Conservation (phyloP, 2,888 invertebrate genomes). For the Caenorhabditis doughertyi region DNA sequence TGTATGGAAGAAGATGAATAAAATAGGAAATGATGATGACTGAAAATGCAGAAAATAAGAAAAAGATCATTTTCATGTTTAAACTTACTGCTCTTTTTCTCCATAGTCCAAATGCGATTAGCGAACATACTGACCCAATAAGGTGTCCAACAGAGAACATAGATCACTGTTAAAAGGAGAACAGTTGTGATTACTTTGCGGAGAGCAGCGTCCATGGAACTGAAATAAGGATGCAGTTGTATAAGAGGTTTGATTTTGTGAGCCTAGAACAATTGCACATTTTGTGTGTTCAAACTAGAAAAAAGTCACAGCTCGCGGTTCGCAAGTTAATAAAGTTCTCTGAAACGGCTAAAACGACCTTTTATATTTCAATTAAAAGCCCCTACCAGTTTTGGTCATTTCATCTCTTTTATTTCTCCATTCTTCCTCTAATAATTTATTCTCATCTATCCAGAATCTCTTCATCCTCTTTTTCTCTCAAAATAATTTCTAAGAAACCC, state of each 20-base stretch:
- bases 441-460: background rate
- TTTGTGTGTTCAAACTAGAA: too few relatives aligned
- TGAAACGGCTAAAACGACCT: too few relatives aligned
- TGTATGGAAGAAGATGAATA: conserved; percentile 81
- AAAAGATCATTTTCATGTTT: background rate
- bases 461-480: conserved; percentile 23
- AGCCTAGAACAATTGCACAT: too few relatives aligned
- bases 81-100: conserved; percentile 70
- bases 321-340: too few relatives aligned
- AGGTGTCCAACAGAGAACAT: conserved; percentile 82
- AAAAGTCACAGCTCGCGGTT: too few relatives aligned
- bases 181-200: conserved; percentile 81
- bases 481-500: conserved; percentile 24
- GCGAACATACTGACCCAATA: conserved; percentile 79
- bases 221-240: too few relatives aligned
- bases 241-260: too few relatives aligned
- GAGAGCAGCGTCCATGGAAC: conserved; percentile 79
- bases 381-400: background rate
- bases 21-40: conserved; percentile 81
- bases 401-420: background rate
- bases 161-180: conserved; percentile 79
- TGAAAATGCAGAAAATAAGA: conserved; percentile 61
- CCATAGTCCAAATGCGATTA: conserved; percentile 67
- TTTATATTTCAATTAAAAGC: background rate
- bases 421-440: conserved; percentile 31